Conservation (phyloP, 2,797 vertebrate genomes). For the Cossypha niveicapilla region DNA sequence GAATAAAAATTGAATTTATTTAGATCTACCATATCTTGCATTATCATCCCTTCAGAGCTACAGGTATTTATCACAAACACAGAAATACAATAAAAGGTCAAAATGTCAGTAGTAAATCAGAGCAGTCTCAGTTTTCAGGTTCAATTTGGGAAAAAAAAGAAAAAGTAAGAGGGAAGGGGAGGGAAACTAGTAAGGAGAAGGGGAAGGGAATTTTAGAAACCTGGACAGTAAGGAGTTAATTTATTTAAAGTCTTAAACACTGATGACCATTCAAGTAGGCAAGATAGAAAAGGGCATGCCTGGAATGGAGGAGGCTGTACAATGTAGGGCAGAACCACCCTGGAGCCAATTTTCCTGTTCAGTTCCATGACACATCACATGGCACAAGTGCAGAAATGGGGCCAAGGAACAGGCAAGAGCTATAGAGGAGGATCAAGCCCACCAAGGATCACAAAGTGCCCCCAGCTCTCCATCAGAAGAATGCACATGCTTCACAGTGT, state of each 20-base stretch:
- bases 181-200: not conserved
- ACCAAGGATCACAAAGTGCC: not conserved
- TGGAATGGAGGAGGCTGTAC: not conserved
- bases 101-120: not conserved
- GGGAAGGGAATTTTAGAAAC: not conserved
- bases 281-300: not conserved
- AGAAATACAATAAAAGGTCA: not conserved
- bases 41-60: not conserved
- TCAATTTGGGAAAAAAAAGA: not conserved
- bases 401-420: not conserved
- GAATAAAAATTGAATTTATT: not conserved
- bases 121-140: not conserved
- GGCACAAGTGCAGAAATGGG: not conserved
- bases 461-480: rapidly evolving
- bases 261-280: rapidly evolving
- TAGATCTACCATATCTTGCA: not conserved
- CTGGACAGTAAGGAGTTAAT: not conserved
- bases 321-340: rapidly evolving
- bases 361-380: not conserved
- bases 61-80: not conserved
- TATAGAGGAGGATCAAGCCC: not conserved
- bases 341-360: not conserved
- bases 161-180: rapidly evolving
- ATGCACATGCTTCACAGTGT: not conserved
- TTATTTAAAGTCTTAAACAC: not conserved